phyloP scores from a whole-genome alignment of 2,797 vertebrate species.

The Manis javanica region DNA sequence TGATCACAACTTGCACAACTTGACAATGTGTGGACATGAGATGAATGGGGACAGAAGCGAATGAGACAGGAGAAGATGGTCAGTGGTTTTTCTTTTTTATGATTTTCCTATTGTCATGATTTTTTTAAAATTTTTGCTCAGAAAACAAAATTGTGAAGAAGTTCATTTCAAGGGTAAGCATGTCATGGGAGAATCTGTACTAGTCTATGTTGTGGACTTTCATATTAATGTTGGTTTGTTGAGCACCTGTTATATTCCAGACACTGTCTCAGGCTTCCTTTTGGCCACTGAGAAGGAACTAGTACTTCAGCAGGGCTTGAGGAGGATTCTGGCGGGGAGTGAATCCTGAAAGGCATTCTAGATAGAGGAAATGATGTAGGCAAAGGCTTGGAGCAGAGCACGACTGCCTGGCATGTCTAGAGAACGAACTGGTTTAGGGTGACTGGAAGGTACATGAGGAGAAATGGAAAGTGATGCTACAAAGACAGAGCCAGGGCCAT shows the following conservation, averaged over 20 bases:
- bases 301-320: not conserved
- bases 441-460: accelerated
- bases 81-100: not conserved
- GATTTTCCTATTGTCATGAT: not conserved
- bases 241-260: not conserved
- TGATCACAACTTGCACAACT: not conserved
- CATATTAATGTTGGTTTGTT: not conserved
- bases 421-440: not conserved
- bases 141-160: not conserved
- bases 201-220: not conserved
- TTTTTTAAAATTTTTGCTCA: not conserved
- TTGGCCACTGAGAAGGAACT: not conserved
- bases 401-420: not conserved
- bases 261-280: not conserved
- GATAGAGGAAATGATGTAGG: not conserved
- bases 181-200: not conserved
- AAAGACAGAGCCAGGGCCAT: accelerated
- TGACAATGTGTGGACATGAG: not conserved
- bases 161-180: not conserved
- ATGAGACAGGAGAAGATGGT: not conserved
- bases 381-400: not conserved
- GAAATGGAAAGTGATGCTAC: not conserved
- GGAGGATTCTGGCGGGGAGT: not conserved
- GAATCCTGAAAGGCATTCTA: not conserved
- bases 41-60: not conserved